Evolutionary conservation across 35 echinoderm and acorn worm genomes (phyloP), one percentile per base, ranked within the genome.

Genomic region (Anneissia japonica): DNA sequence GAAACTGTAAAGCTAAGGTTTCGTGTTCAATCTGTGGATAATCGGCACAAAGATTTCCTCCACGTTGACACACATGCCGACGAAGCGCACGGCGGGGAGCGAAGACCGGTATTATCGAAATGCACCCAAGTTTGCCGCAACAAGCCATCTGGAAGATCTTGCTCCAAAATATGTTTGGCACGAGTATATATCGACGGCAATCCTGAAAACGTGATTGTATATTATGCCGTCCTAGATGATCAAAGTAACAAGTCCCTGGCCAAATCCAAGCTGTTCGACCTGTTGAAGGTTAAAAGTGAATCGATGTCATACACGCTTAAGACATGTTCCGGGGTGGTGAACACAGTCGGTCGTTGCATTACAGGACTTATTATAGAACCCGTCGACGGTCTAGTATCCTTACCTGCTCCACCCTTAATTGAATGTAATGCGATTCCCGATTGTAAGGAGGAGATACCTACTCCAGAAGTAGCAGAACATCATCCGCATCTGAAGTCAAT

Each of bases 231-330:
- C 5, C 36, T 88, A 72, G 87, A 88, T 41, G 87, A 91, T 35
- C 89, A 91, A n/a, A n/a, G 82, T 72, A 82, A 91, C 72, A 83
- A 37, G 31, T 91, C 82, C 37, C 37, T 86, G 29, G 84, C 77
- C 11, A 79, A 86, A 35, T 33, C 36, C 32, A 85, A 72, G 21
- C 76, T 91, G 5, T 76, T 91, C 9, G 83, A 91, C 35, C 32
- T 34, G 17, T n/a, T 91, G 76, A 86, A 86, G 35, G 45, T 87
- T n/a, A n/a, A n/a, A n/a, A n/a, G n/a, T n/a, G n/a, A n/a, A n/a
- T n/a, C n/a, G n/a, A 87, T n/a, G n/a, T n/a, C n/a, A n/a, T n/a
- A n/a, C n/a, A n/a, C n/a, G n/a, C n/a, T n/a, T n/a, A n/a, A n/a
- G n/a, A n/a, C n/a, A n/a, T n/a, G n/a, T n/a, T n/a, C n/a, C n/a